Base-by-base conservation (phyloP, 2,888 invertebrate species). In the Nephrotoma flavescens region DNA sequence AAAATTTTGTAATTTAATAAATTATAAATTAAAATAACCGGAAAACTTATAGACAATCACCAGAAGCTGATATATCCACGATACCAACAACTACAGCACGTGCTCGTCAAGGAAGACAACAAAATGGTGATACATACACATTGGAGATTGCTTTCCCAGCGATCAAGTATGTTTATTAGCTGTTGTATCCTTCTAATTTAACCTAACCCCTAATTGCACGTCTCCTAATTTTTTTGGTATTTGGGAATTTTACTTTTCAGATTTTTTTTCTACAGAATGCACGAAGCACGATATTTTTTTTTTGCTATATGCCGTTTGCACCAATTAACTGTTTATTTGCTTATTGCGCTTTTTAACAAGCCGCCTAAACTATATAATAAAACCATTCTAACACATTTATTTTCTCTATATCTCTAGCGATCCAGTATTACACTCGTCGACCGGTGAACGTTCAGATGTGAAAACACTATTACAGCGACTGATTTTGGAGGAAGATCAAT, bases 131-230 rank as follows among this genome's bases (percentile, higher is more conserved):
- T 92, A 97, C 97, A 89, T 98, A 98, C 94, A 95, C 94, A 93
- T 94, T 97, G 92, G 96, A 97, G 93, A 96, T 98, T 92, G 95
- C 96, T 91, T 97, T 97, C 95, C 97, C 97, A 91, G 95, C 97
- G 90, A 94, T 96, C 93, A 97, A 96, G 97, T 97, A 95, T 96
- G 94, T 94, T 89, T 87, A 87, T 86, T 88, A 86, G 44, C 71
- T 31, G 71, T 71, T 31, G 71, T 71, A 31, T 71, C 71, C 71
- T 31, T 71, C 9, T 31, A 71, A 86, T 47, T 57, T 87, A 86
- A 88, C 86, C 85, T 87, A 88, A 88, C 88, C 88, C 88, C 87
- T 87, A 87, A 86, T 88, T 89, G 87, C 87, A 88, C 87, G 88
- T 45, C 86, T 86, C 57, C 84, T 86, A 11, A 4, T 2, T 44